Conservation (phyloP, 2,888 invertebrate species). For the Macaria liturata region DNA sequence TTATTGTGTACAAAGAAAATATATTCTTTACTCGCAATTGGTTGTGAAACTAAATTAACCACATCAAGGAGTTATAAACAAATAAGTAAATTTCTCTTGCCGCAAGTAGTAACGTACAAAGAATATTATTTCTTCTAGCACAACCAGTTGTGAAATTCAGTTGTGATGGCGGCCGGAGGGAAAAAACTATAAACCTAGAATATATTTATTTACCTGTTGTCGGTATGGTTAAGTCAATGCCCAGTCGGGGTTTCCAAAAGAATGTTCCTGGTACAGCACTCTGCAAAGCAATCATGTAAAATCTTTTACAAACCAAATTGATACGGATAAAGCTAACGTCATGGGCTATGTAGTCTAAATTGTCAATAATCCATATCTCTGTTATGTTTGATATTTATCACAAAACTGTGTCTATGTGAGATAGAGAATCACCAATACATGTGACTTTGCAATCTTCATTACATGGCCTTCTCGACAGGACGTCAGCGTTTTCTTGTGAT, state of each 20-base stretch:
- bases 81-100: no score
- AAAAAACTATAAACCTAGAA: no score
- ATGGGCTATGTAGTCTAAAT: no score
- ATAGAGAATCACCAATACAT: not conserved
- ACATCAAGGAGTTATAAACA: no score
- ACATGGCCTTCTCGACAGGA: not conserved
- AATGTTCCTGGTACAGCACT: not conserved
- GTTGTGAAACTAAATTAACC: no score
- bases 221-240: slow-evolving; percentile 1
- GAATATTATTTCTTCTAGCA: no score
- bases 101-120: no score
- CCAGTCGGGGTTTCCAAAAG: slow-evolving; percentile 1
- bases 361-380: not conserved
- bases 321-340: not conserved
- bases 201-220: not conserved
- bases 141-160: no score
- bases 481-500: not conserved
- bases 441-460: not conserved
- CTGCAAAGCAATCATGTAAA: not conserved
- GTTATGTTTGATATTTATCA: not conserved
- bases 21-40: no score
- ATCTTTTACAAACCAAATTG: not conserved
- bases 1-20: no score
- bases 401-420: not conserved
- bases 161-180: no score